Evolutionary conservation across 2,888 invertebrate species (phyloP), one percentile per base, ranked within the genome.

Genomic region (Bellardia pandia): DNA sequence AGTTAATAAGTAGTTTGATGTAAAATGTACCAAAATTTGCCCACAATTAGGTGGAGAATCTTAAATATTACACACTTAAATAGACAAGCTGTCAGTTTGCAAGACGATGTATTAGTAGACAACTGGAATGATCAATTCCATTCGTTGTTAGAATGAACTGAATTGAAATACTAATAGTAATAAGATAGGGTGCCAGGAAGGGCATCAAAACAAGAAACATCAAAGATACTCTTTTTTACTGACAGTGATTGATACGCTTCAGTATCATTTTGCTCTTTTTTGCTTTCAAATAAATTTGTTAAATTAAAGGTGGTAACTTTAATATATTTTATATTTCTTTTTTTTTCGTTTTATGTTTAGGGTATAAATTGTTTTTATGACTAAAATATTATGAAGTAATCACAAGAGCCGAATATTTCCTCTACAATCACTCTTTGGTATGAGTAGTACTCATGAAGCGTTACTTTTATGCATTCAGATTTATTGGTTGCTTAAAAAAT

Each of bases 171-270:
- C 23, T 23, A 23, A 23, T 23, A 23, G 23, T 30, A 9, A 3
- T 68, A 13, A 37, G 23, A 23, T 53, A 53, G 51, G 51, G 30
- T 14, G 30, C 16, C 37, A 51, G 16, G 68, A 82, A 74, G 69
- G 71, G 83, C 85, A 80, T 80, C 68, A 75, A 72, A 75, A 81
- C 42, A 64, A 62, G n/a, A 77, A 81, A 86, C 86, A 71, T 72
- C 79, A 80, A 74, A 75, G 84, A 80, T 86, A 82, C 80, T 40
- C 45, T 85, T 78, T 76, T 71, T 9, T 64, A 86, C 83, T 90
- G 90, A 90, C 90, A 92, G 89, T 92, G 92, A 93, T 92, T 92
- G 93, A 92, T 92, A 91, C 90, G 92, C 89, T 89, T 89, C 88
- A 89, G 88, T 89, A 80, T 78, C 75, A 80, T 45, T 62, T 48